Conservation (phyloP, 2,797 vertebrate genomes). For the Avahi laniger region DNA sequence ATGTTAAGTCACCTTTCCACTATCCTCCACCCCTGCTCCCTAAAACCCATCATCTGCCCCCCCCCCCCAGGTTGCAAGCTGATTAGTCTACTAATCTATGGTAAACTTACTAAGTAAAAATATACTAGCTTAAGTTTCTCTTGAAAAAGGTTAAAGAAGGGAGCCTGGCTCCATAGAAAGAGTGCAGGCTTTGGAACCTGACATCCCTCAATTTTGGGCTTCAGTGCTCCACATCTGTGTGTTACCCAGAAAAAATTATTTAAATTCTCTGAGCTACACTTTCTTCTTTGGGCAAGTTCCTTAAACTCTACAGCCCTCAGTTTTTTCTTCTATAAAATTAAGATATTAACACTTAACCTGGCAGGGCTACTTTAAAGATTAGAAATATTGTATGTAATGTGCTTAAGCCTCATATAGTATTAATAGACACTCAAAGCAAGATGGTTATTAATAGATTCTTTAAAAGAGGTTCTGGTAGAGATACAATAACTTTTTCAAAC, state of each 20-base stretch:
- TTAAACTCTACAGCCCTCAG: background rate
- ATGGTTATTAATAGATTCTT: constrained; percentile 22
- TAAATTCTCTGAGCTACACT: background rate
- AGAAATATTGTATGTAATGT: background rate
- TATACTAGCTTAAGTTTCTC: background rate
- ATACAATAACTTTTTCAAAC: constrained; percentile 48
- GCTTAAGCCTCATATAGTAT: background rate
- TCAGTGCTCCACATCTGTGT: background rate
- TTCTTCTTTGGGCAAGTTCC: background rate
- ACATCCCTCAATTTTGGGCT: background rate
- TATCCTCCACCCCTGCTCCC: background rate
- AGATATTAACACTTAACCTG: background rate
- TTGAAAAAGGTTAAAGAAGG: background rate
- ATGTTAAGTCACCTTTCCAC: background rate
- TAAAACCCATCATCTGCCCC: background rate
- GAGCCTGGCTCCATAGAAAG: background rate
- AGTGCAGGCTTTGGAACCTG: background rate
- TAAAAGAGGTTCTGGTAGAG: background rate
- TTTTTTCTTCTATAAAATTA: constrained; percentile 7
- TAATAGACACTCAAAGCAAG: background rate
- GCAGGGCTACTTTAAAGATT: constrained; percentile 25
- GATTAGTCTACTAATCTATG: background rate
- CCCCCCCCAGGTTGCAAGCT: background rate
- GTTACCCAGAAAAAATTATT: background rate
- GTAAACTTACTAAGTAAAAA: background rate